Evolutionary conservation across 2,797 vertebrate genomes (phyloP), one percentile per base, ranked within the genome.

Genomic region (Pseudochaenichthys georgianus): DNA sequence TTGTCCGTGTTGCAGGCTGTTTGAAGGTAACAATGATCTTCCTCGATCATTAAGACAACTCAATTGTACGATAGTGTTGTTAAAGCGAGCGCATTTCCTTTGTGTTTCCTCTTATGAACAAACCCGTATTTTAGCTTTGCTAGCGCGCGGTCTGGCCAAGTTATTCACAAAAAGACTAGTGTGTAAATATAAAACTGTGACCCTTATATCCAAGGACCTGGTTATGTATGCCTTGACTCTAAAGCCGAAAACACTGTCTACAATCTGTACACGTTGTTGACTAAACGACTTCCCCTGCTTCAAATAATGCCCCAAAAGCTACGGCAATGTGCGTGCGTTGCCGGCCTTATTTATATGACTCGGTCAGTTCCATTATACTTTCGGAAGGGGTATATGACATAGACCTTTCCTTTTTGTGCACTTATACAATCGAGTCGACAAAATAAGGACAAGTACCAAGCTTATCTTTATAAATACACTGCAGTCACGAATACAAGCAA

Each of bases 301-400:
- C 16, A 31, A 38, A 92, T 87, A 88, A 92, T 89, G 75, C 85
- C 79, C 90, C 89, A 7, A 81, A 78, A 73, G 68, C 83, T 85
- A 92, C 90, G 91, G 86, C 67, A 86, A 41, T 13, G 38, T 17
- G 19, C 2, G 46, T 69, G 19, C 2, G 46, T 69, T 48, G 86
- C 78, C 85, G 80, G 82, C 61, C 28, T 0, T 0, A 1, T 88
- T 89, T 93, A 93, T 93, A 43, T 0, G 19, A 3, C 13, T 10
- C 10, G 75, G 94, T 16, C 79, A 13, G 75, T 86, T 83, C 89
- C 92, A 95, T 84, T 85, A 61, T 59, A 2, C 8, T 9, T 0
- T 2, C 5, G 2, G 45, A 55, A 57, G 84, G 83, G 70, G 41
- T 28, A 0, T 0, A 23, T 23, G 3, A 21, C 34, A 19, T 48